Evolutionary conservation across 1,140 invertebrate species (phyloP).

Genomic region (Hyposmocoma kahamanoa): DNA sequence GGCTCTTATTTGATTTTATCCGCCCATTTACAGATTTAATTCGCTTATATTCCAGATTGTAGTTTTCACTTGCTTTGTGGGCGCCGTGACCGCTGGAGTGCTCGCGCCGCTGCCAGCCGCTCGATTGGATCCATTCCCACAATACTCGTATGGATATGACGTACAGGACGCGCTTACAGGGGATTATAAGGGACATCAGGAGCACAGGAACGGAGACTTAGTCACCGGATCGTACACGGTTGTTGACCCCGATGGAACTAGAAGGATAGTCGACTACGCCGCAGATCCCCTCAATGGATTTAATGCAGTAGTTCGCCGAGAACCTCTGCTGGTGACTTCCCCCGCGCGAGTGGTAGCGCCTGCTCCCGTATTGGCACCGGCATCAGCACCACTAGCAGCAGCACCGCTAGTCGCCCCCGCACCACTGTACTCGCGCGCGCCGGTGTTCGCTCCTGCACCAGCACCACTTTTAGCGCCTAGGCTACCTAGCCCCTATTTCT

Average conservation of each 20-base stretch:
- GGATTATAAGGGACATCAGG: constrained; percentile 78
- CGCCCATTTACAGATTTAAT: too few relatives aligned
- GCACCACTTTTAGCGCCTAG: constrained; percentile 30
- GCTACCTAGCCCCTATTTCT: constrained; percentile 45
- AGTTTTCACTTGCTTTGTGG: constrained; percentile 61
- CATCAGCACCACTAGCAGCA: constrained; percentile 22
- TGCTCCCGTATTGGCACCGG: constrained; percentile 19
- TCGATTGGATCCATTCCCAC: constrained; percentile 71
- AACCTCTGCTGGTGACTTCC: constrained; percentile 46
- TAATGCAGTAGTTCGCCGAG: constrained; percentile 74
- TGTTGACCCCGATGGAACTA: constrained; percentile 75
- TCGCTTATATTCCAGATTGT: constrained; percentile 70
- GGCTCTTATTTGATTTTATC: too few relatives aligned
- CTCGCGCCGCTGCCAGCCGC: constrained; percentile 40
- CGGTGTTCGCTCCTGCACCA: constrained; percentile 18
- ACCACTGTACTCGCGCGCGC: constrained; percentile 21
- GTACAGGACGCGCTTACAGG: constrained; percentile 77
- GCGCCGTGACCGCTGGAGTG: constrained; percentile 43
- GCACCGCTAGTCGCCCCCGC: constrained; percentile 27
- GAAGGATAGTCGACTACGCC: constrained; percentile 75
- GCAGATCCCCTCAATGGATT: constrained; percentile 78
- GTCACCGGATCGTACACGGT: constrained; percentile 76
- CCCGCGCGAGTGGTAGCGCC: constrained; percentile 45
- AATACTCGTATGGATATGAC: constrained; percentile 77
- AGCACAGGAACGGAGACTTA: constrained; percentile 76